Evolutionary conservation across 2,113 vertebrate genomes (phyloP).

Genomic region (Plectropomus leopardus): DNA sequence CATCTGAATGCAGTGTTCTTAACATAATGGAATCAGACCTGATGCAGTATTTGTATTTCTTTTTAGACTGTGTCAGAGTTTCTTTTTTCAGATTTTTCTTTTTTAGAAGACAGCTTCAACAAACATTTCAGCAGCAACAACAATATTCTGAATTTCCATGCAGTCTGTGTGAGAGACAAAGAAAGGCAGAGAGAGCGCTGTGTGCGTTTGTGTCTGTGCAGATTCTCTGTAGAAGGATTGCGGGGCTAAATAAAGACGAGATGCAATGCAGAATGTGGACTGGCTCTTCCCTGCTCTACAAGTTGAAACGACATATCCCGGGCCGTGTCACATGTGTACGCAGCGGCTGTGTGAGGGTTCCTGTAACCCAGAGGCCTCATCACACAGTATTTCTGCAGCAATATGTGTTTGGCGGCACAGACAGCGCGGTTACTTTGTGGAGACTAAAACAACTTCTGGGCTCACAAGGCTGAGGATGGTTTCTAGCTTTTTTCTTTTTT

Average conservation of each 20-base stretch:
- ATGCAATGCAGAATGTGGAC: slow-evolving; percentile 8
- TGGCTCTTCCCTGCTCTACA: background rate
- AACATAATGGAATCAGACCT: background rate
- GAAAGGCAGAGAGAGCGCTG: background rate
- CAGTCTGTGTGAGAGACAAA: background rate
- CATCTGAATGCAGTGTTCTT: background rate
- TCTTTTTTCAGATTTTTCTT: background rate
- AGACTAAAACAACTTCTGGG: slow-evolving; percentile 13
- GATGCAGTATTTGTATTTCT: background rate
- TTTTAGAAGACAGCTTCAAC: background rate
- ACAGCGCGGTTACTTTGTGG: slow-evolving; percentile 9
- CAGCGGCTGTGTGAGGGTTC: slow-evolving; percentile 17
- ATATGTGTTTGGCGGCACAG: too few species aligned
- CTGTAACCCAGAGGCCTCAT: slow-evolving; percentile 18
- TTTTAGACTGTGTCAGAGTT: background rate
- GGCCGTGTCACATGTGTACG: background rate
- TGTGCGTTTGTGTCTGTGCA: background rate
- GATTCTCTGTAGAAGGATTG: background rate
- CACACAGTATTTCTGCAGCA: slow-evolving; percentile 12
- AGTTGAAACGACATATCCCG: slow-evolving; percentile 9
- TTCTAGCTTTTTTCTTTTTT: background rate
- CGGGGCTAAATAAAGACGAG: slow-evolving; percentile 15
- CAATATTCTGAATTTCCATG: background rate
- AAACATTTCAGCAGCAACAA: background rate
- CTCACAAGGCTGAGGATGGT: slow-evolving; percentile 11